Percentiles rank a stretch among this genome's conserved stretches.
Evolutionary conservation across 2,888 invertebrate genomes (phyloP).

Genomic region (Myopa testacea): DNA sequence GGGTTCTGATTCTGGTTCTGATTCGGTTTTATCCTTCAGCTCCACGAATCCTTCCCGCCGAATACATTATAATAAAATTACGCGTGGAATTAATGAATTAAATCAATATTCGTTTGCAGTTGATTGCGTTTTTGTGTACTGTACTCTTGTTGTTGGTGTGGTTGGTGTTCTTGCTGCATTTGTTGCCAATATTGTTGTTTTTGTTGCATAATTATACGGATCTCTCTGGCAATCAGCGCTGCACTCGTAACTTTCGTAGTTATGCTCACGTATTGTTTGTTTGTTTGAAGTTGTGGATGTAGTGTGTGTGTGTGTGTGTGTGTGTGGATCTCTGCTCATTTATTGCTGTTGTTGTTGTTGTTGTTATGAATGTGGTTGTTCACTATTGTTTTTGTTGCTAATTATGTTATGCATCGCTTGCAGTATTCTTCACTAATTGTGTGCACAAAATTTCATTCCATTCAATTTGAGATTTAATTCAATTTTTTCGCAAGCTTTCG

Average conservation of each 20-base stretch:
- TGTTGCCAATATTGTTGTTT: background rate
- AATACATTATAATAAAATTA: constrained; percentile 36
- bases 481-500: background rate
- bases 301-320: background rate
- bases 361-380: background rate
- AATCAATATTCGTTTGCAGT: constrained; percentile 39
- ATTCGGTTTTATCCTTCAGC: constrained; percentile 10
- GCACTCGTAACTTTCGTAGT: background rate
- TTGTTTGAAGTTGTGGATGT: background rate
- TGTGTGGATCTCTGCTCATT: background rate
- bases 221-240: constrained; percentile 1
- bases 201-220: constrained; percentile 11
- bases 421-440: constrained; percentile 22
- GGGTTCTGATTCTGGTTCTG: background rate
- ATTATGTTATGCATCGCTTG: constrained; percentile 21
- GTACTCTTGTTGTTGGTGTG: background rate
- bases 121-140: constrained; percentile 36
- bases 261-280: background rate
- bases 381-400: constrained; percentile 23
- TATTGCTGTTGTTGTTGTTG: background rate
- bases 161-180: background rate
- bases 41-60: background rate
- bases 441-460: constrained; percentile 21
- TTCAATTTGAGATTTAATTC: constrained; percentile 29
- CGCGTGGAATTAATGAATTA: constrained; percentile 24